Evolutionary conservation across 2,113 vertebrate genomes (phyloP), one percentile per base, ranked within the genome.

Genomic region (Amia ocellicauda): DNA sequence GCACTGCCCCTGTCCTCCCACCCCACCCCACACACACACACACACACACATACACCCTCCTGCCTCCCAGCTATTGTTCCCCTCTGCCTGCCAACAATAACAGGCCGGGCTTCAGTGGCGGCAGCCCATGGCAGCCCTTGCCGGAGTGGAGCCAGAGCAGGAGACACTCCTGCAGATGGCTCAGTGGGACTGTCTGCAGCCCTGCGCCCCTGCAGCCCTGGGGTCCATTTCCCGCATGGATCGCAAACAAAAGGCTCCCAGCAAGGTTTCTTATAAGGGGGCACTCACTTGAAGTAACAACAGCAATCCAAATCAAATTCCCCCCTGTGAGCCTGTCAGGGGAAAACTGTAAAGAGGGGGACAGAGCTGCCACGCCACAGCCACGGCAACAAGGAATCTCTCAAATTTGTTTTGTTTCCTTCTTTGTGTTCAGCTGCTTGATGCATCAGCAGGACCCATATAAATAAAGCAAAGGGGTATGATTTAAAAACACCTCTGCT

Each of bases 81-180:
- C 22, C 20, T 51, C 55, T 31, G 53, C n/a, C 50, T 73, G 72
- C 75, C 75, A 78, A 78, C 47, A 72, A 52, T 70, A 72, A 75
- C 68, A 75, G 68, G 69, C 69, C 63, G 66, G 58, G 62, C 20
- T 67, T 64, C 68, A 71, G 68, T 42, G 54, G 68, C 63, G n/a
- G 22, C 49, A 56, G 63, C 68, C 66, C 54, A 42, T 29, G 59
- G 61, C 69, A 69, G 51, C n/a, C n/a, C n/a, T n/a, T n/a, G n/a
- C n/a, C n/a, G n/a, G n/a, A n/a, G 61, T 62, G 49, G 60, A 55
- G 58, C 66, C 60, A 60, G 60, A 43, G 65, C 59, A 57, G 62
- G 47, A 68, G 51, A 47, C 62, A 47, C 62, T 43, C 63, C 55
- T 64, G 70, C 75, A 78, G 70, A 75, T 73, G 70, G 72, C 69